Evolutionary conservation across 2,888 invertebrate genomes (phyloP).

Genomic region (Sminthurinus aureus): DNA sequence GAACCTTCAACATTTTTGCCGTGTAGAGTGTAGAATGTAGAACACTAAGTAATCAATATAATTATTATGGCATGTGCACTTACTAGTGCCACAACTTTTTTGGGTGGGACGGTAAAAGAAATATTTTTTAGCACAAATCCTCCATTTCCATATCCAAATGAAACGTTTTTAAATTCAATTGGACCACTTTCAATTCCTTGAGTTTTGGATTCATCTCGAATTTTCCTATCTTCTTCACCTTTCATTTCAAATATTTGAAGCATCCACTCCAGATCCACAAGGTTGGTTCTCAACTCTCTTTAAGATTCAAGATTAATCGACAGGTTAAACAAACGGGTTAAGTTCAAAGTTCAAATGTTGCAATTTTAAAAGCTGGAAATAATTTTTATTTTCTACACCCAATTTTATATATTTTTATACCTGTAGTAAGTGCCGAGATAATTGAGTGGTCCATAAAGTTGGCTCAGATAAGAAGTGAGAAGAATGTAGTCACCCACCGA

Average conservation of each 20-base stretch:
- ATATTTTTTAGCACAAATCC: not conserved
- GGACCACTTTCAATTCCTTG: not conserved
- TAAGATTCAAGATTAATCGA: too few species aligned
- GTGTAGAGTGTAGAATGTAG: not conserved
- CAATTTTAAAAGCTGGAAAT: not conserved
- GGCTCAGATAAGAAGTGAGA: not conserved
- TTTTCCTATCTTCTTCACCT: not conserved
- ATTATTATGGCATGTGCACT: constrained; percentile 42
- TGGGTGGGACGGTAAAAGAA: constrained; percentile 61
- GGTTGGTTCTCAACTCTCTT: not conserved
- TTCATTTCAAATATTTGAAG: not conserved
- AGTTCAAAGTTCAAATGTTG: not conserved
- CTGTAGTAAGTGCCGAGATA: not conserved
- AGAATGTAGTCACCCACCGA: not conserved
- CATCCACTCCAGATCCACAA: not conserved
- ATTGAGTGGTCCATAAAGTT: not conserved
- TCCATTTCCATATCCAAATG: not conserved
- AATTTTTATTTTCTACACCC: constrained; percentile 36
- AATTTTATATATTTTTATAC: not conserved
- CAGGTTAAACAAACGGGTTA: not conserved
- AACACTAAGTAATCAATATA: not conserved
- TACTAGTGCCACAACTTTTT: constrained; percentile 64
- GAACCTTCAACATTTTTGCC: not conserved
- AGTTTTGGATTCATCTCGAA: not conserved
- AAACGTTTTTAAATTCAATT: not conserved